phyloP scores from a whole-genome alignment of 2,797 vertebrate genomes.

The Coilia nasus region DNA sequence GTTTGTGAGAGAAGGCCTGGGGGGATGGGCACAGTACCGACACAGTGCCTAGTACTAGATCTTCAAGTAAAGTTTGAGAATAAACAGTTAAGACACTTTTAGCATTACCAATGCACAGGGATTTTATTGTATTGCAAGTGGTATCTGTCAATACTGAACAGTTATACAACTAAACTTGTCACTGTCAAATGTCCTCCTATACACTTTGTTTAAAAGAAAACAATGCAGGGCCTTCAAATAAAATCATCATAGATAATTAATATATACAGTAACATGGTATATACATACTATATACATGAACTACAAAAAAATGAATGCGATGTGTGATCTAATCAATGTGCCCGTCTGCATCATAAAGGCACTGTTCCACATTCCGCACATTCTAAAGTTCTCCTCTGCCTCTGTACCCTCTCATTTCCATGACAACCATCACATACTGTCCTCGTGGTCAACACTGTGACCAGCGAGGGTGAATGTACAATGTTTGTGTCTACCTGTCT shows the following conservation, averaged over 20 bases:
- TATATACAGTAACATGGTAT: background rate
- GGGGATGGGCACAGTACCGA: background rate
- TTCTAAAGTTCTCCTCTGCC: background rate
- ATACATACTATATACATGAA: background rate
- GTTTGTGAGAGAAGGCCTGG: background rate
- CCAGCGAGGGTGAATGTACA: too few species aligned
- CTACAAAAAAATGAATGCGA: conserved; percentile 1
- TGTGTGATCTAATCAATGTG: background rate
- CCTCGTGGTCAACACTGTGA: too few species aligned
- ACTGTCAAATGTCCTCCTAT: background rate
- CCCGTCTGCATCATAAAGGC: background rate
- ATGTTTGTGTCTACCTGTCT: too few species aligned
- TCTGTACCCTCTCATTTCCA: background rate
- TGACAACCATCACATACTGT: background rate
- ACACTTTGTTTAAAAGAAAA: background rate
- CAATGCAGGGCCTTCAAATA: background rate
- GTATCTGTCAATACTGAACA: background rate
- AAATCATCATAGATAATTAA: background rate
- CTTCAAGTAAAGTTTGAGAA: background rate
- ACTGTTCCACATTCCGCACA: background rate
- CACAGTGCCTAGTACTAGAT: background rate
- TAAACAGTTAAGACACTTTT: background rate
- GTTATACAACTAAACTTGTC: background rate
- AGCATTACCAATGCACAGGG: background rate
- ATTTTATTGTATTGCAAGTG: background rate